Conservation (phyloP, 2,888 invertebrate species). For the Orthosia cruda region DNA sequence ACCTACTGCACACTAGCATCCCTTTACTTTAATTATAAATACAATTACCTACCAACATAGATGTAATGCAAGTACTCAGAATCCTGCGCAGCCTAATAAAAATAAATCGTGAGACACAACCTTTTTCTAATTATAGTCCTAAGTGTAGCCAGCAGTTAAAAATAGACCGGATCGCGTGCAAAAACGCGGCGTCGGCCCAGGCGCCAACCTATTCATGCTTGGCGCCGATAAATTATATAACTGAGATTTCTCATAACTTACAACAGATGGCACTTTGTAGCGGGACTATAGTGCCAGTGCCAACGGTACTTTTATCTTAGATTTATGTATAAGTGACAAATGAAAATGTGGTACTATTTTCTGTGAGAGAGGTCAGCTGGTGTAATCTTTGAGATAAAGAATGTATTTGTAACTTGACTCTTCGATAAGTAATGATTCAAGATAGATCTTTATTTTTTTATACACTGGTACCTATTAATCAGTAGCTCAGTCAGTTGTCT, state of each 20-base stretch:
- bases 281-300: conserved; percentile 49
- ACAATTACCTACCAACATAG: too few relatives aligned
- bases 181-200: conserved; percentile 51
- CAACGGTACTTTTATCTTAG: conserved; percentile 62
- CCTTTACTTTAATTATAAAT: too few relatives aligned
- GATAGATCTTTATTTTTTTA: too few relatives aligned
- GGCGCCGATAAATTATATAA: conserved; percentile 63
- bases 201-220: conserved; percentile 45
- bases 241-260: conserved; percentile 59
- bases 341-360: conserved; percentile 40
- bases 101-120: conserved; percentile 37
- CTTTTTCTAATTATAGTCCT: conserved; percentile 64
- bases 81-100: conserved; percentile 33
- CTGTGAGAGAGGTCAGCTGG: conserved; percentile 16
- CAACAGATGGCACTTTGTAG: conserved; percentile 54
- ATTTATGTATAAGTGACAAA: conserved; percentile 56
- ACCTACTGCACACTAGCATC: too few relatives aligned
- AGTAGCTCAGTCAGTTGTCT: neutral
- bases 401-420: conserved; percentile 26
- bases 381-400: conserved; percentile 1
- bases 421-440: neutral
- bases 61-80: neutral
- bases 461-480: neutral
- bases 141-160: conserved; percentile 56
- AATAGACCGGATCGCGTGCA: conserved; percentile 67